Evolutionary conservation across 1,140 invertebrate species (phyloP), one percentile per base, ranked within the genome.

Genomic region (Periplaneta americana): DNA sequence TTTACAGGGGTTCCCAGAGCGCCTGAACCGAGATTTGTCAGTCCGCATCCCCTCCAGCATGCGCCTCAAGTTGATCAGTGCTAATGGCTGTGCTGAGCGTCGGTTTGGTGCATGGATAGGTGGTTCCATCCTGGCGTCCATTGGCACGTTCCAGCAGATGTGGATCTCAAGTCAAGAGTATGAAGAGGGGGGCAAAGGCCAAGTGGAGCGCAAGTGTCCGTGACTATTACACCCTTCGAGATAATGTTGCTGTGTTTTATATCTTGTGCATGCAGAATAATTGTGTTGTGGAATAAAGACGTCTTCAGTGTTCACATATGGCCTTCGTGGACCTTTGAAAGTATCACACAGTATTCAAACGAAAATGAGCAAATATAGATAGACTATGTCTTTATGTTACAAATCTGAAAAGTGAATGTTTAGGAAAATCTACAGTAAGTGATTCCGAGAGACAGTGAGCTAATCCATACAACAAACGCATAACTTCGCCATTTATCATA

Each of bases 91-190:
- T 77, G 92, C 93, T 13, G 98, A 99, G 88, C 88, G 97, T 76
- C 90, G 96, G 48, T 99, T 97, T 88, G 97, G 97, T 34, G 95
- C 97, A 11, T 99, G 97, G 97, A 98, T 98, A 82, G 98, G 98
- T 75, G 98, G 98, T 0, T 98, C 97, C 0, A 99, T 99, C 83
- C 88, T 99, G 34, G 98, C 96, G 0, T 98, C 97, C 0, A 93
- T 99, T 83, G 97, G 97, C 34, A 97, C 97, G 13, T 99, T 99
- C 90, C 98, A 98, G 87, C 97, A 98, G 89, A 98, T 98, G 96
- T 99, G 98, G 98, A 95, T 99, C 82, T 98, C 96, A 0, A 97
- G 97, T 84, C 97, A 98, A 87, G 98, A 99, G 87, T 99, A 98
- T 89, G 97, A 98, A 85, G 98, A 99, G 87, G 94, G 93, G 1